Evolutionary conservation across 2,113 vertebrate genomes (phyloP), one percentile per base, ranked within the genome.

Genomic region (Chiloscyllium plagiosum): DNA sequence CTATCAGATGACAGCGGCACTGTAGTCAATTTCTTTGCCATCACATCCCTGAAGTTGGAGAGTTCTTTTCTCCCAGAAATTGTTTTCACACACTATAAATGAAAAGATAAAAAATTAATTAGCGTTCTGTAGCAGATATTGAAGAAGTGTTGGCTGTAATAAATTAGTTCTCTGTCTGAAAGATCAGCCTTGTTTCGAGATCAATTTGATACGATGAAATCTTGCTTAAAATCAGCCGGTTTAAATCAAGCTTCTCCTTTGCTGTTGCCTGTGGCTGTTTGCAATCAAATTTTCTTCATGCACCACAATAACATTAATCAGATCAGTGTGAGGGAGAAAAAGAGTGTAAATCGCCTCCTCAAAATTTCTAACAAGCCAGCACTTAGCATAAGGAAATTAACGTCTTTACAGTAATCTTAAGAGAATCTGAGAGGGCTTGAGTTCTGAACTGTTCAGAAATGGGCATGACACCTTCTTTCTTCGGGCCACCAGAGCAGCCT

Each of bases 51-150:
- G 61, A 90, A 17, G 29, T 61, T 56, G 29, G 87, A n/a, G 87
- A 61, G 13, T 61, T 52, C 12, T 56, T 90, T 29, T 33, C 52
- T 90, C 52, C n/a, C 87, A n/a, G 87, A 56, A 90, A 61, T 90
- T 90, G 87, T 90, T 90, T 90, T 65, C 87, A 33, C 87, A 65
- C 52, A 17, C 26, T 65, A 15, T n/a, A 90, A 94, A 70, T 70
- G 65, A 94, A 94, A 94, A 70, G 93, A 94, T 70, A 94, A 94
- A 94, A 37, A 70, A 93, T 93, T 69, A 94, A 94, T 94, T 94
- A 26, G 68, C 37, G 22, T 47, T 29, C 4, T 12, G 37, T 24
- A 47, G n/a, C 22, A 47, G 66, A 70, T 70, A 94, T 94, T 70
- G 66, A 70, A 70, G 37, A 94, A 70, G 15, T 29, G 93, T 94